A percentile compares a stretch with the other conserved stretches of the same genome.
phyloP scores from a whole-genome alignment of 2,888 invertebrate species.

The Strigamia maritima region DNA sequence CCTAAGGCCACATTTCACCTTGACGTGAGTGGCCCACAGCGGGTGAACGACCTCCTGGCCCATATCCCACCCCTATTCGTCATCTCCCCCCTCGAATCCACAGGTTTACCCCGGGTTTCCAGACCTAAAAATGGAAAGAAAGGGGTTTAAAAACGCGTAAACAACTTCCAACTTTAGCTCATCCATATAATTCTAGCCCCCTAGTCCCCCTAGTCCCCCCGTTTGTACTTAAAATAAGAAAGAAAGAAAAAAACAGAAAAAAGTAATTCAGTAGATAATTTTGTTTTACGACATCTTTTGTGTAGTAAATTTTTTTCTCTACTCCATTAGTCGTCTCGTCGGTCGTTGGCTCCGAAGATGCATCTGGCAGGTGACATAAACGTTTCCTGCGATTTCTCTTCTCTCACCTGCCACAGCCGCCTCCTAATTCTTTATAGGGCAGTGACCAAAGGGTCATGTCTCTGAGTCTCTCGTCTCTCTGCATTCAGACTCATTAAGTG shows the following conservation, averaged over 20 bases:
- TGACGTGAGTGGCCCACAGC: not conserved
- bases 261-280: not conserved
- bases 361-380: conserved; percentile 10
- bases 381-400: conserved; percentile 2
- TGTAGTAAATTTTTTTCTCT: not conserved
- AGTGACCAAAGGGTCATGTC: conserved; percentile 15
- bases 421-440: conserved; percentile 15
- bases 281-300: not conserved
- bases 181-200: not conserved
- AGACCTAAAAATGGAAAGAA: not conserved
- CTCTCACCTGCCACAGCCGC: conserved; percentile 10
- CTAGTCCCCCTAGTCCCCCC: not conserved
- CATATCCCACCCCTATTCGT: not conserved
- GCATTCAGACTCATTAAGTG: conserved; percentile 3
- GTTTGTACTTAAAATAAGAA: not conserved
- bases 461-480: too few species aligned
- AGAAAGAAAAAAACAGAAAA: not conserved
- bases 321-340: not conserved
- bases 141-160: not conserved
- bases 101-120: not conserved
- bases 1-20: conserved; percentile 10
- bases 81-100: not conserved
- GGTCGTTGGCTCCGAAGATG: not conserved
- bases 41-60: conserved; percentile 10
- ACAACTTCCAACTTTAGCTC: not conserved